Base-by-base conservation (phyloP, 2,113 vertebrate species). In the Hippocampus barbouri region DNA sequence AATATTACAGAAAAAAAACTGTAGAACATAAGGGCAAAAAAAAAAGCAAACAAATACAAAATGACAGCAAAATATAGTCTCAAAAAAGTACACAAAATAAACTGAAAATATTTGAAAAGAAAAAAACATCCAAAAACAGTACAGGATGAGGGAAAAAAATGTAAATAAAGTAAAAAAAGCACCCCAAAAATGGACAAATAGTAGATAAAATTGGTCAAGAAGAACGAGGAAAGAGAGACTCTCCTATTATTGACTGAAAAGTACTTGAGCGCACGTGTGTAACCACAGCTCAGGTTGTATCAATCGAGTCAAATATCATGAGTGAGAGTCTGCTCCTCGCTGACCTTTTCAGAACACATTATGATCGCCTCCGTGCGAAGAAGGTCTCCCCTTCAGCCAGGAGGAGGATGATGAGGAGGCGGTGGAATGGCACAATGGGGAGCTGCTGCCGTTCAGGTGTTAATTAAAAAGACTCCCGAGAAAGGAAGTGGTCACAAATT, bases 301-400 rank as follows among this genome's bases (percentile, higher is more conserved):
- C 83, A 87, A 71, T 83, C 80, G 69, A 45, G 63, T 72, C 59
- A 79, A 87, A 85, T 80, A 81, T 73, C 79, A 89, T 83, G 82
- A 79, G 76, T 71, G 77, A 85, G 85, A 83, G 80, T 75, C 68
- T 67, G 71, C 79, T 82, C 78, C 75, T 76, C 72, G 41, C 70
- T 80, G 86, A 86, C 89, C 86, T 90, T 89, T 89, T 90, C 85
- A 82, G 63, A 81, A 80, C 49, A 61, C 73, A 75, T 89, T 89
- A 90, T 82, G 81, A 82, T 87, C 73, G 82, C 63, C 74, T 74
- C 68, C 75, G 83, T 75, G 51, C 70, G 61, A 79, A 89, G 85
- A 90, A 90, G 89, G 89, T 90, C 89, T 84, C 68, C 66, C 15
- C 23, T 61, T 51, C 43, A 27, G 66, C 45, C 43, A 18, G 9